Evolutionary conservation across 2,888 invertebrate species (phyloP).

Genomic region (Rotaria socialis): DNA sequence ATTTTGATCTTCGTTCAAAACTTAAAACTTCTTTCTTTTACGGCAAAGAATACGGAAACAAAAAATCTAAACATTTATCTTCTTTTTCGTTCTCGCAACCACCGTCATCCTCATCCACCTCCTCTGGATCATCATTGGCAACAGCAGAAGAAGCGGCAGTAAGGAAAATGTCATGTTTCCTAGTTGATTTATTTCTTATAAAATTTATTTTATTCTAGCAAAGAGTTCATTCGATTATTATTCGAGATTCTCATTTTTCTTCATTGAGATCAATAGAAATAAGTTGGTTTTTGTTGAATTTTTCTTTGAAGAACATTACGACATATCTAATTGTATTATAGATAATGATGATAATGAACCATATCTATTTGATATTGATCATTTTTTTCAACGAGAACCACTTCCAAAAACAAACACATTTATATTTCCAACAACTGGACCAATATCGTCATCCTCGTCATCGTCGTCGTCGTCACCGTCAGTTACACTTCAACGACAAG

Average conservation of each 20-base stretch:
- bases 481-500: neutral
- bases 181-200: neutral
- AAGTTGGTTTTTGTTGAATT: neutral
- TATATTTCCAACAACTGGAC: neutral
- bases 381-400: neutral
- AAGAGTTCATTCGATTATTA: neutral
- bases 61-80: neutral
- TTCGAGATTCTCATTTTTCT: neutral
- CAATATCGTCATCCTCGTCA: neutral
- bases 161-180: neutral
- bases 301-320: too few relatives aligned
- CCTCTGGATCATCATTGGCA: neutral
- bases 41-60: slow-evolving; percentile 6
- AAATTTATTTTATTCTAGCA: neutral
- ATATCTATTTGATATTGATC: neutral
- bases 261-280: neutral
- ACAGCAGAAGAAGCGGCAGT: neutral
- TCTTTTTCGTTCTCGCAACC: too few relatives aligned
- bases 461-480: too few relatives aligned
- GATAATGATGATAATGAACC: neutral
- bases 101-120: neutral
- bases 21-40: neutral
- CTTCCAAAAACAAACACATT: neutral
- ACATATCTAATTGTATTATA: neutral
- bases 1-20: neutral